Conservation (phyloP, 2,888 invertebrate genomes). For the Cryptops parisi region DNA sequence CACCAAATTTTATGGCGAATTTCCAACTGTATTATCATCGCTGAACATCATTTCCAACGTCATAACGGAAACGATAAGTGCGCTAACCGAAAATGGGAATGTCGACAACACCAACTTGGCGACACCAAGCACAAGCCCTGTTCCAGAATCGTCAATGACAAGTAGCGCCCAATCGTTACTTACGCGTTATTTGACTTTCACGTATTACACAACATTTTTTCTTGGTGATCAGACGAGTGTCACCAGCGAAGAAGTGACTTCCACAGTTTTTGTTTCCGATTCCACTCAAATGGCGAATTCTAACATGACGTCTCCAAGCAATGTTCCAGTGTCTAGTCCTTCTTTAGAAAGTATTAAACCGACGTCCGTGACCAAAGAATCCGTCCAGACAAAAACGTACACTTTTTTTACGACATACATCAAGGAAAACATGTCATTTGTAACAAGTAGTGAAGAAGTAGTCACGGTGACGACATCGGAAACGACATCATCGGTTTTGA, state of each 20-base stretch:
- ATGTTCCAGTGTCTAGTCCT: background rate
- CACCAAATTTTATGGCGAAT: slow-evolving; percentile 56
- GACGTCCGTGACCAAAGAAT: background rate
- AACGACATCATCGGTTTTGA: background rate
- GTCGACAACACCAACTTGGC: background rate
- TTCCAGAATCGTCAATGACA: background rate
- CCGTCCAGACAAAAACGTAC: slow-evolving; percentile 48
- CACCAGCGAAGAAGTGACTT: slow-evolving; percentile 68
- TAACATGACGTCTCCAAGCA: background rate
- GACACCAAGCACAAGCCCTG: background rate
- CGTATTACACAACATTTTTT: slow-evolving; percentile 66
- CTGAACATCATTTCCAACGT: slow-evolving; percentile 47
- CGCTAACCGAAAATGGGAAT: slow-evolving; percentile 31
- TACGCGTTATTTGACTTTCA: slow-evolving; percentile 59
- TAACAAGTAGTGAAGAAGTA: slow-evolving; percentile 54
- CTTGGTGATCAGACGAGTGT: slow-evolving; percentile 64
- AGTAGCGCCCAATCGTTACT: background rate
- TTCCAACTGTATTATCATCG: slow-evolving; percentile 40
- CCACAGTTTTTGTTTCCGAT: slow-evolving; percentile 60
- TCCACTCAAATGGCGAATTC: slow-evolving; percentile 38
- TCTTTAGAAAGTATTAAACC: background rate
- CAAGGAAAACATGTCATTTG: slow-evolving; percentile 62
- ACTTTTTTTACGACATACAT: slow-evolving; percentile 81
- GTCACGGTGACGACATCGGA: slow-evolving; percentile 1
- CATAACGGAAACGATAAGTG: slow-evolving; percentile 12